Percentiles rank a stretch among this genome's conserved stretches.
Evolutionary conservation across 2,797 vertebrate species (phyloP).

Genomic region (Pipistrellus kuhlii): DNA sequence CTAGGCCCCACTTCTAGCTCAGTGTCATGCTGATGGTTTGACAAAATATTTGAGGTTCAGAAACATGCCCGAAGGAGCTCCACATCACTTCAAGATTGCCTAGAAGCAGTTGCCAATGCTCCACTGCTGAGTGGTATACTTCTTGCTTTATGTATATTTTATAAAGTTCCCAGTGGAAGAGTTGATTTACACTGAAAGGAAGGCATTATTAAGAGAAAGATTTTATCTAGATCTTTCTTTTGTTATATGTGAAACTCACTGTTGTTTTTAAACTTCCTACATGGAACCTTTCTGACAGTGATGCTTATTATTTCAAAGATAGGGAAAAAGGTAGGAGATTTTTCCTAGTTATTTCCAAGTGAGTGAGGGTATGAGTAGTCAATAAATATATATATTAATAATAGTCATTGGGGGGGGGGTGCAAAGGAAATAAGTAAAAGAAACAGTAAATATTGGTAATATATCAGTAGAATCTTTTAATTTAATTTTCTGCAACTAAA

Average conservation of each 20-base stretch:
- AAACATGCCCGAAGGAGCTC: background rate
- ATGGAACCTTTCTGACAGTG: background rate
- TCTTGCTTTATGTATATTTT: constrained; percentile 1
- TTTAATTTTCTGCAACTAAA: constrained; percentile 41
- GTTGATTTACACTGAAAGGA: background rate
- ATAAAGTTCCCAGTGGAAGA: background rate
- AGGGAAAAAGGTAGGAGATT: background rate
- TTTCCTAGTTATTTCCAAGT: constrained; percentile 28
- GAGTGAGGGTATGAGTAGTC: background rate
- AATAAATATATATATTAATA: background rate
- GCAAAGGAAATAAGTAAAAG: background rate
- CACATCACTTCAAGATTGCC: background rate
- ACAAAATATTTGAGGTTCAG: background rate
- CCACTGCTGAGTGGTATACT: background rate
- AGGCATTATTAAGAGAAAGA: background rate
- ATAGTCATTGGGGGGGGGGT: background rate
- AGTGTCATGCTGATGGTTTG: background rate
- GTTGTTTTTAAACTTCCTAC: background rate
- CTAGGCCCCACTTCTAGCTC: background rate
- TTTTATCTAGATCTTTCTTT: constrained; percentile 20
- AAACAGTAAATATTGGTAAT: background rate
- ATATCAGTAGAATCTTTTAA: background rate
- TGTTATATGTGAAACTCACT: background rate
- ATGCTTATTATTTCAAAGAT: background rate
- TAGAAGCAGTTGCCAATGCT: background rate